Percentiles rank a stretch among this genome's conserved stretches.
These are phyloP conservation scores for Xestia rhomboidea DNA, from an alignment of 2,888 invertebrate species.

Conservation along the genomic window DNA sequence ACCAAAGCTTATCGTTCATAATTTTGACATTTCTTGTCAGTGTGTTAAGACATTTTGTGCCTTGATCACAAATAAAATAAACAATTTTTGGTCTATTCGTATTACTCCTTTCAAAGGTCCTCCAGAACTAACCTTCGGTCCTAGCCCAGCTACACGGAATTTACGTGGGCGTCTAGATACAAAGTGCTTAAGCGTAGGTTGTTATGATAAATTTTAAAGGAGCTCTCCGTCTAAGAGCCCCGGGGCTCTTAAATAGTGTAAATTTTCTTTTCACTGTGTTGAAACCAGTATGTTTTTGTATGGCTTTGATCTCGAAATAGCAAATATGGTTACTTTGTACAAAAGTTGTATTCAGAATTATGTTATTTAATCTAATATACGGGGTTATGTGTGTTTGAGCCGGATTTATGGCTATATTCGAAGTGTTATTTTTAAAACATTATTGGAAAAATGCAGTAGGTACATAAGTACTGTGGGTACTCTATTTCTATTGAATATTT, in stretches of 20 bases:
- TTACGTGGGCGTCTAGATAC: slow-evolving; percentile 55
- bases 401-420: not conserved
- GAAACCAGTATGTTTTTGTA: slow-evolving; percentile 36
- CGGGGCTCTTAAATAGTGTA: slow-evolving; percentile 52
- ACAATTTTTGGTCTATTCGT: too few species aligned
- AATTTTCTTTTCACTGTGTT: slow-evolving; percentile 54
- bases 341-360: slow-evolving; percentile 4
- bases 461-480: not conserved
- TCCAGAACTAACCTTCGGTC: slow-evolving; percentile 12
- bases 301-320: slow-evolving; percentile 54
- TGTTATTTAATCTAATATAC: not conserved
- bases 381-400: not conserved
- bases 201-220: slow-evolving; percentile 64
- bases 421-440: not conserved
- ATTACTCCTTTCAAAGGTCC: not conserved
- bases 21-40: too few species aligned
- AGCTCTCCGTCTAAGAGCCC: slow-evolving; percentile 54
- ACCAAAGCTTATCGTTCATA: too few species aligned
- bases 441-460: too few species aligned
- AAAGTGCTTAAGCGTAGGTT: slow-evolving; percentile 61
- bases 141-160: not conserved
- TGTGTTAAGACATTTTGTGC: too few species aligned
- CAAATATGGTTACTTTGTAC: slow-evolving; percentile 7
- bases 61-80: too few species aligned
- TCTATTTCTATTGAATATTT: too few species aligned